Evolutionary conservation across 2,113 vertebrate species (phyloP).

Genomic region (Sceloporus tristichus): DNA sequence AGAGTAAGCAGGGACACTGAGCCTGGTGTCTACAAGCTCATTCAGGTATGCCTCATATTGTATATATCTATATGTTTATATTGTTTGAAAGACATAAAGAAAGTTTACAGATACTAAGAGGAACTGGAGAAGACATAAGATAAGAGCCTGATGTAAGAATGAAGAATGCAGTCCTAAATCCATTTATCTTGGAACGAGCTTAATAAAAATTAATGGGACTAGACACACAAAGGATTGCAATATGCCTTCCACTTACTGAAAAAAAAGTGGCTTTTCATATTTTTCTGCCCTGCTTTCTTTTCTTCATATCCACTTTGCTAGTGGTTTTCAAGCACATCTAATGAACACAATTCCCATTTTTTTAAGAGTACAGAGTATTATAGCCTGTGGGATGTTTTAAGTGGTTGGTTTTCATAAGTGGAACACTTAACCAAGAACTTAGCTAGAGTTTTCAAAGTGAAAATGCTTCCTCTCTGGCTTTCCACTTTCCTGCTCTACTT

Average conservation of each 20-base stretch:
- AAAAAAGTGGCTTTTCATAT: constrained; percentile 21
- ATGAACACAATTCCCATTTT: constrained; percentile 60
- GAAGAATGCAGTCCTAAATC: neutral
- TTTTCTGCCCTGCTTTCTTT: constrained; percentile 20
- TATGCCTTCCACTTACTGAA: constrained; percentile 7
- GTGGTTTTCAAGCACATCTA: constrained; percentile 30
- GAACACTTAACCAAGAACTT: constrained; percentile 62
- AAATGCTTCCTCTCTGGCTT: constrained; percentile 54
- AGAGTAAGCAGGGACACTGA: neutral
- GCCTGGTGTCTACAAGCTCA: neutral
- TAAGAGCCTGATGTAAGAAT: neutral
- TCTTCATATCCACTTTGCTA: constrained; percentile 22
- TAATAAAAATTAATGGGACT: neutral
- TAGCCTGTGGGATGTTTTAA: constrained; percentile 60
- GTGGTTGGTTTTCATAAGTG: constrained; percentile 47
- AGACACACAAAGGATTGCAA: neutral
- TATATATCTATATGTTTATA: neutral
- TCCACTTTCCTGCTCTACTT: constrained; percentile 70
- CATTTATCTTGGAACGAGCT: neutral
- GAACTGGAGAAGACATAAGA: neutral
- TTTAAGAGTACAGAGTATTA: constrained; percentile 24
- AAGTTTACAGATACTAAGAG: neutral
- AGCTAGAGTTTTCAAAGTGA: constrained; percentile 57
- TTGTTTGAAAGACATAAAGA: neutral
- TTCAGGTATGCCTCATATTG: neutral